Base-by-base conservation (phyloP, 2,888 invertebrate genomes). In the Meghimatium bilineatum region DNA sequence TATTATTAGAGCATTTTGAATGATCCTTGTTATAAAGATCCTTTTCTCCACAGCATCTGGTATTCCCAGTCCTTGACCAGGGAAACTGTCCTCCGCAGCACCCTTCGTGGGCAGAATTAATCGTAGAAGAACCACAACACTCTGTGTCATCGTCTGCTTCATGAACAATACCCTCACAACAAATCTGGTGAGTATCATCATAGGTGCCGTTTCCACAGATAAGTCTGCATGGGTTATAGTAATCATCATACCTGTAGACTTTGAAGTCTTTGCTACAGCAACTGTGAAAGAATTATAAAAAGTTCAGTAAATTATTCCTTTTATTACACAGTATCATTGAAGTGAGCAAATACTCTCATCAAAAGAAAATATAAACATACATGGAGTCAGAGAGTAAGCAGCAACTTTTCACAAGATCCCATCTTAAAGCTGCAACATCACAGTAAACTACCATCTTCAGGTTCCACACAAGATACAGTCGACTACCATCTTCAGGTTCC, bases 61-160 rank as follows among this genome's bases (percentile, higher is more conserved):
- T 81, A 20, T 34, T 49, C 6, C 66, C 44, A 26, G 1, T 36
- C 38, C 44, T 63, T 1, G 23, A n/a, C 52, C 56, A 74, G 1
- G 81, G 34, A 32, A 74, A 81, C 17, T 44, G 60, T 29, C 26
- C 49, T 74, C 81, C 74, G 36, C 81, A 81, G 38, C 81, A 81
- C 12, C n/a, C 32, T 36, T 60, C 52, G 1, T 17, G 1, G 0
- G 6, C 26, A 14, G 49, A 36, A 26, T 56, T 80, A 32, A 81
- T 74, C 2, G 38, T 26, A 29, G 72, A 36, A 36, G n/a, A n/a
- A 23, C 81, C 81, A 81, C 81, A 81, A 23, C 81, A 81, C 26
- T 66, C 71, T 12, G 56, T 36, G 29, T 80, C 36, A 34, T n/a
- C n/a, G 26, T 26, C 14, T 0, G n/a, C 2, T 0, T 32, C 36